Evolutionary conservation across 2,888 invertebrate species (phyloP), one percentile per base, ranked within the genome.

Genomic region (Polydrusus pterygomalis): DNA sequence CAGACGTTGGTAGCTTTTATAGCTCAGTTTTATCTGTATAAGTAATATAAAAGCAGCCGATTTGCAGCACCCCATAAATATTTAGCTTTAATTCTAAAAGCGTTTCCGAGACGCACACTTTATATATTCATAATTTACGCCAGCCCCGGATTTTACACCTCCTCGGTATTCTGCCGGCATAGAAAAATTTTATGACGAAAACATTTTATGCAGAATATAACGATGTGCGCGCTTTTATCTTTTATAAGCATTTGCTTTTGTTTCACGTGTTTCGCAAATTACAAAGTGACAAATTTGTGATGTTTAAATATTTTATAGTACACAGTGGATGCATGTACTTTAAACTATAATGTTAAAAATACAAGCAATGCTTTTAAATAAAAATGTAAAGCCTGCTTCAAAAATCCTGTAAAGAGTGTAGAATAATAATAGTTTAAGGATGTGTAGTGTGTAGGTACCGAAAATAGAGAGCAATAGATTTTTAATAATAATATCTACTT

Each of bases 41-140:
- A 88, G 87, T 87, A 86, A 87, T 87, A 88, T 87, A 87, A 87
- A 88, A 87, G 88, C 87, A 86, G 85, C 84, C 87, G 87, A 88
- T 88, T 87, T 87, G 87, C 87, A 87, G 87, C 86, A 85, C 86
- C 84, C 86, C 87, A 88, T 88, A 87, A 88, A 88, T 88, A 88
- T 88, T 88, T 87, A 88, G 87, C 85, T 86, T 85, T 87, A 87
- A 87, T 87, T 87, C 87, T 87, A 85, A 87, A 86, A 87, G 87
- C 87, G 87, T 85, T 87, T 87, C 86, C 86, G 86, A 84, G 84
- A 85, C 83, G 83, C 83, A 85, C 86, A 84, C 85, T 86, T 86
- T 87, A 87, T 86, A 84, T 86, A 86, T 86, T 86, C 85, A 86
- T 86, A 85, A 85, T 84, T 85, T 84, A 83, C 80, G 79, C 81